A percentile compares a stretch with the other conserved stretches of the same genome.
Conservation (phyloP, 2,113 vertebrate species). For the Salvelinus namaycush region DNA sequence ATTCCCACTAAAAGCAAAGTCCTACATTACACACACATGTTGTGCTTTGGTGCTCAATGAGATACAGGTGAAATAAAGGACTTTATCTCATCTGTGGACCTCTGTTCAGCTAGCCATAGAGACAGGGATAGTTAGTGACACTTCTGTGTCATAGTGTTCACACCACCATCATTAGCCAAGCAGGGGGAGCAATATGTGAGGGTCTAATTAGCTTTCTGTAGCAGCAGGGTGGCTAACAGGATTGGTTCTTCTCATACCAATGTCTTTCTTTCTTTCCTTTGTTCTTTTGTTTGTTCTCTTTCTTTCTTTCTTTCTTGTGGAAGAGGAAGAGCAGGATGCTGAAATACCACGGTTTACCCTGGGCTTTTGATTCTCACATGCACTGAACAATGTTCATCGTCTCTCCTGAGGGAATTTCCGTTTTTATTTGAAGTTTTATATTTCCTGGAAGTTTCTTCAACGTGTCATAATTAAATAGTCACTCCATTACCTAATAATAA, state of each 20-base stretch:
- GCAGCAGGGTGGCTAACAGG: background rate
- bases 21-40: background rate
- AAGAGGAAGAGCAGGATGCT: background rate
- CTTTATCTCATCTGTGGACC: background rate
- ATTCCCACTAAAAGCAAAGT: background rate
- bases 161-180: background rate
- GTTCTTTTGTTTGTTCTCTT: too few species aligned
- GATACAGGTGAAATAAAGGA: too few species aligned
- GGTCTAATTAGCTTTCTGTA: conserved; percentile 1
- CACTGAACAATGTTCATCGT: too few species aligned
- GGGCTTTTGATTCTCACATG: too few species aligned
- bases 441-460: background rate
- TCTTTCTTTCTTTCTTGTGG: too few species aligned
- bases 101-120: background rate
- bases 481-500: background rate
- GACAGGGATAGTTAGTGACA: background rate
- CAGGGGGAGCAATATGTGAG: background rate
- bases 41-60: background rate
- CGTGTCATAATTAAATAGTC: background rate
- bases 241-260: background rate
- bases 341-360: too few species aligned
- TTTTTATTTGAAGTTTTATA: background rate
- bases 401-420: too few species aligned
- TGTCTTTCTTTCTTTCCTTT: too few species aligned
- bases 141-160: background rate